Evolutionary conservation across 1,140 invertebrate species (phyloP).

Genomic region (Zophobas atratus): DNA sequence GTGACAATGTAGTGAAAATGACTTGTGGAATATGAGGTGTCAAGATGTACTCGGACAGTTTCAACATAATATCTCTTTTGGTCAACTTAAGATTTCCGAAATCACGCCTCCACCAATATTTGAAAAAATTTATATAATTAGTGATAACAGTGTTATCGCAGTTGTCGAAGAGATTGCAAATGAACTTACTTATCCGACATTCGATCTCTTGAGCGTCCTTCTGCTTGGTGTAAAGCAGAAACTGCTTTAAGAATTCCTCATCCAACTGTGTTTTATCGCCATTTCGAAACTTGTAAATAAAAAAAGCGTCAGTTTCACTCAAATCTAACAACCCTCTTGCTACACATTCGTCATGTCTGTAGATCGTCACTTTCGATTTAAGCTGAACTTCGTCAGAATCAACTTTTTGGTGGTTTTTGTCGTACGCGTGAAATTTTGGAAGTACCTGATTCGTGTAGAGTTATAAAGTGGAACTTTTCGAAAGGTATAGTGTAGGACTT

Average conservation of each 20-base stretch:
- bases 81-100: conserved; percentile 14
- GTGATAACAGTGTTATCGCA: neutral
- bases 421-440: neutral
- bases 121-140: conserved; percentile 23
- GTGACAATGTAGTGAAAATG: neutral
- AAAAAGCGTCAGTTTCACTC: neutral
- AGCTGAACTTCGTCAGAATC: conserved; percentile 1
- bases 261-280: neutral
- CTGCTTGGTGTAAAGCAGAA: conserved; percentile 13
- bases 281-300: conserved; percentile 14
- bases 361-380: neutral
- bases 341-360: conserved; percentile 16
- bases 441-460: conserved; percentile 10
- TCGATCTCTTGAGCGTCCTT: conserved; percentile 19
- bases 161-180: neutral
- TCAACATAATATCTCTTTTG: conserved; percentile 13
- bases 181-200: conserved; percentile 7
- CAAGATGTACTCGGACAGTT: conserved; percentile 13
- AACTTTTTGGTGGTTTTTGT: conserved; percentile 5
- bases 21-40: conserved; percentile 15
- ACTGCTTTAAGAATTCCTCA: neutral
- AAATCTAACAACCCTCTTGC: conserved; percentile 1
- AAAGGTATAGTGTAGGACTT: neutral
- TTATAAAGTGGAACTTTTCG: conserved; percentile 18
- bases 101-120: conserved; percentile 25